phyloP scores from a whole-genome alignment of 2,797 vertebrate genomes.

The Chrosomus eos region DNA sequence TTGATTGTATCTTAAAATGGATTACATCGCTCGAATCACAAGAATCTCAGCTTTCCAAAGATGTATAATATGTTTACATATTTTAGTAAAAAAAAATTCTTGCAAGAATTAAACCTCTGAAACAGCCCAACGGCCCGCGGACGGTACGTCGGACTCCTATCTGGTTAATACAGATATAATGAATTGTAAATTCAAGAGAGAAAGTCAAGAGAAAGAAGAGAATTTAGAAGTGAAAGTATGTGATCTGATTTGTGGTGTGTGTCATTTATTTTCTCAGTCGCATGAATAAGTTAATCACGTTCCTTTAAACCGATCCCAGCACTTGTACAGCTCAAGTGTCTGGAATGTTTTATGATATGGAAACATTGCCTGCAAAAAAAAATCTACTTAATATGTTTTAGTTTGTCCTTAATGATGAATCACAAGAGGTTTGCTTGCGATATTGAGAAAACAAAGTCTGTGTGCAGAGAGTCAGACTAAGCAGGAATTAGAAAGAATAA shows the following conservation, averaged over 20 bases:
- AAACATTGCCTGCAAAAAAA: background rate
- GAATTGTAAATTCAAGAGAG: background rate
- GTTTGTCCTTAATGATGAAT: constrained; percentile 10
- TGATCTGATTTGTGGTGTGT: constrained; percentile 23
- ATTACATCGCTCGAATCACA: too few relatives aligned
- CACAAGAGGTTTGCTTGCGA: background rate
- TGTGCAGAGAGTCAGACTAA: constrained; percentile 10
- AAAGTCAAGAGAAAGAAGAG: too few relatives aligned
- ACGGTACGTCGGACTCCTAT: too few relatives aligned
- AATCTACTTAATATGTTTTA: constrained; percentile 3
- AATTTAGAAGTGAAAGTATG: background rate
- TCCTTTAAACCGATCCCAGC: constrained; percentile 14
- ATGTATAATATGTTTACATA: too few relatives aligned
- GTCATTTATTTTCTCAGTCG: constrained; percentile 1
- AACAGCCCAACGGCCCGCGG: too few relatives aligned
- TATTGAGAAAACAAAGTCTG: constrained; percentile 3
- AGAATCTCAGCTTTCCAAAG: too few relatives aligned
- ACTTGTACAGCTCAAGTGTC: background rate
- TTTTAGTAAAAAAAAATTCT: too few relatives aligned
- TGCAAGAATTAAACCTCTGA: too few relatives aligned
- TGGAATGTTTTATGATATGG: constrained; percentile 28
- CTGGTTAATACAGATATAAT: background rate
- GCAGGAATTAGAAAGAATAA: constrained; percentile 4
- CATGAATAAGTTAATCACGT: constrained; percentile 13
- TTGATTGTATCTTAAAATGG: too few relatives aligned